Evolutionary conservation across 2,113 vertebrate genomes (phyloP).

Genomic region (Ciconia boyciana): DNA sequence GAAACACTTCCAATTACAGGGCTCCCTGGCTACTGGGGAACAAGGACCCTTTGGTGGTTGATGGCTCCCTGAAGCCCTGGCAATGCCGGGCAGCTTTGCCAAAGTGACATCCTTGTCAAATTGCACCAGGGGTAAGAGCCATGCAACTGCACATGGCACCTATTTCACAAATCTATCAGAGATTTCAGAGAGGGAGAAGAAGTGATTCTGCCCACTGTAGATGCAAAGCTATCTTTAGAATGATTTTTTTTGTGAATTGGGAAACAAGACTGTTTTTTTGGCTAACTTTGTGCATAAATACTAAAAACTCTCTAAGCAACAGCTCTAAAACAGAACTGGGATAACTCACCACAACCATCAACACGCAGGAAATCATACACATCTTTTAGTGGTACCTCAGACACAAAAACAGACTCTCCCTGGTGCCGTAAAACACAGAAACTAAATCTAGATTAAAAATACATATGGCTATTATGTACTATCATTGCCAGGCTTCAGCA

Average conservation of each 20-base stretch:
- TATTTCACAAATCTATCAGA: not conserved
- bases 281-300: not conserved
- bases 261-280: not conserved
- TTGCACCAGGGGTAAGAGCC: not conserved
- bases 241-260: not conserved
- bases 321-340: slow-evolving; percentile 8
- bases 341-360: slow-evolving; percentile 31
- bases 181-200: not conserved
- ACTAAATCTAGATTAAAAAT: slow-evolving; percentile 49
- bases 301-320: slow-evolving; percentile 26
- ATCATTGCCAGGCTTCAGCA: not conserved
- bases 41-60: not conserved
- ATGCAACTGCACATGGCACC: not conserved
- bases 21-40: not conserved
- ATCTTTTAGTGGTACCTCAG: slow-evolving; percentile 57
- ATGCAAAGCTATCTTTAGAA: not conserved
- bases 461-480: not conserved
- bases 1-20: not conserved
- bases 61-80: not conserved
- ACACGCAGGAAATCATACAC: slow-evolving; percentile 38
- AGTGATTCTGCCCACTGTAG: not conserved
- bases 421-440: slow-evolving; percentile 20
- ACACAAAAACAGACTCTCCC: slow-evolving; percentile 31
- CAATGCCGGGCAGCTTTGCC: not conserved
- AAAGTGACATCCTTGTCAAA: not conserved